Base-by-base conservation (phyloP, 2,113 vertebrate genomes). In the Cottus gobio region DNA sequence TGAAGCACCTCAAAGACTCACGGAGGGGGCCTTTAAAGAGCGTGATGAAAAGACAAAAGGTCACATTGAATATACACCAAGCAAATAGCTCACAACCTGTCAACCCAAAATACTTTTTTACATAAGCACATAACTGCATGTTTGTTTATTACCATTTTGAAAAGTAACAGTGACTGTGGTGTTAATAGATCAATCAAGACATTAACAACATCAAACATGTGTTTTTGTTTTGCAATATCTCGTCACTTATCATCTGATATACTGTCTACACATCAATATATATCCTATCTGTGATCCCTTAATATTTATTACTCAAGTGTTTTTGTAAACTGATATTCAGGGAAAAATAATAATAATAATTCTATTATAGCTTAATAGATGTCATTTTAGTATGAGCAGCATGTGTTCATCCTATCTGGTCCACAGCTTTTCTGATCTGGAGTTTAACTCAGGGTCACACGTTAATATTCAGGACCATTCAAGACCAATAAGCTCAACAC, bases 381-480 rank as follows among this genome's bases (percentile, higher is more conserved):
- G 30, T 81, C 2, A 65, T 68, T 75, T 83, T 30, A 34, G 65
- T 62, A 80, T 34, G 11, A 50, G 42, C 37, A 54, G 68, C 64
- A 15, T 83, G 69, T 76, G 18, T 79, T 70, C 54, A 31, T 81
- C 82, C 58, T 13, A 77, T 84, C 69, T 61, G 31, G 15, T 82
- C 69, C 66, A 64, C 74, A 60, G 71, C 54, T 69, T 87, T 87
- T 87, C 75, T 72, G 46, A 77, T 77, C 31, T 64, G 61, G 52
- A 79, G 68, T 89, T 80, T 87, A 80, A 71, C 86, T 79, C 66
- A 71, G 44, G 80, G 80, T 88, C 83, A 77, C 67, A 61, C 75
- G 83, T 91, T 86, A 69, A 88, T 83, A 90, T 89, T 89, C 80
- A 85, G 46, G 39, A 71, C 44, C 65, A 69, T 79, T 84, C 67